Conservation (phyloP, 2,113 vertebrate genomes). For the Eptesicus fuscus region DNA sequence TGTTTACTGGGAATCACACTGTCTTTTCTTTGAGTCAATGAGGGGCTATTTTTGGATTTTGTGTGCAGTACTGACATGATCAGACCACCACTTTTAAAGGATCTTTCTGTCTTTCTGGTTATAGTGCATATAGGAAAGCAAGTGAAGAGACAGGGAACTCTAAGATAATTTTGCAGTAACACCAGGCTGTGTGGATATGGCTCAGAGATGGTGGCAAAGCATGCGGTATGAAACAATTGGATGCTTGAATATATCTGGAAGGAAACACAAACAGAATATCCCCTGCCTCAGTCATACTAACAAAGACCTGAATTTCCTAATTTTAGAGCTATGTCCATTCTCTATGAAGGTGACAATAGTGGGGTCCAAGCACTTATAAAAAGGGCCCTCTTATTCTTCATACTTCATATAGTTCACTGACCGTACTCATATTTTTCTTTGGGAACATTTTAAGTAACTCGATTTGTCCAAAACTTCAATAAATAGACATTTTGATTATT, state of each 20-base stretch:
- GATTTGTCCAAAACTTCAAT: background rate
- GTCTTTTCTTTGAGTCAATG: background rate
- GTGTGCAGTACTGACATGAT: background rate
- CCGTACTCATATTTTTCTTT: background rate
- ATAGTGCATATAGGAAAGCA: background rate
- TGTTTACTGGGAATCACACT: background rate
- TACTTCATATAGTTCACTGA: background rate
- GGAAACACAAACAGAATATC: background rate
- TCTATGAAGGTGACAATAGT: background rate
- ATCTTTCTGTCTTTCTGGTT: background rate
- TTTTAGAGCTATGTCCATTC: background rate
- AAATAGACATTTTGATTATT: background rate
- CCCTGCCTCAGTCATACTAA: background rate
- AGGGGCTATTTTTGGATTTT: background rate
- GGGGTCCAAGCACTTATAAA: fast-evolving
- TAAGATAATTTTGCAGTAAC: background rate
- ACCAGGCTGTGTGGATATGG: background rate
- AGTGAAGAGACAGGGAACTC: background rate
- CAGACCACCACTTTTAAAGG: background rate
- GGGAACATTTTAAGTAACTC: background rate
- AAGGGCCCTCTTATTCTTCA: fast-evolving
- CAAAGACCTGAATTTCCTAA: background rate
- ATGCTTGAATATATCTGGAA: background rate
- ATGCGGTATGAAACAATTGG: background rate
- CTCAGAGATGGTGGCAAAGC: background rate